Percentiles rank a stretch among this genome's conserved stretches.
phyloP scores from a whole-genome alignment of 2,113 vertebrate species.

The Callocephalon fimbriatum region DNA sequence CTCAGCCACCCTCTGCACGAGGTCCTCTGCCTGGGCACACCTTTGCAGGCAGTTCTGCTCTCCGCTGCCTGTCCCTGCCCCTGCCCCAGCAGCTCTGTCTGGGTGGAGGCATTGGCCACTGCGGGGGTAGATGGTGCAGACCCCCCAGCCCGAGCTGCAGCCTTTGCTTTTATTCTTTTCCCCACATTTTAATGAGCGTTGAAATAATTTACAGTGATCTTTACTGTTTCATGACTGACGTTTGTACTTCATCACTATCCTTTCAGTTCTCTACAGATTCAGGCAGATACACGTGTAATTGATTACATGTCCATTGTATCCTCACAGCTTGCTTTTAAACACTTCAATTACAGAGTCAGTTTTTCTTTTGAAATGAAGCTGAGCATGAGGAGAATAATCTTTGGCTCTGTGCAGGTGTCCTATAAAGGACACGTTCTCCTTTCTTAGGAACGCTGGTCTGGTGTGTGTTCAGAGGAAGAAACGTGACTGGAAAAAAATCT shows the following conservation, averaged over 20 bases:
- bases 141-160: not conserved
- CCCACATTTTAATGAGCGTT: not conserved
- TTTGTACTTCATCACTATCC: not conserved
- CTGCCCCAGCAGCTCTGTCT: not conserved
- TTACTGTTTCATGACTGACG: not conserved
- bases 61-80: not conserved
- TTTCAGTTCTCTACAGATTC: not conserved
- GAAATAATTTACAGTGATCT: not conserved
- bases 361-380: not conserved
- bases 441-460: not conserved
- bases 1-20: not conserved
- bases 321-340: not conserved
- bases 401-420: not conserved
- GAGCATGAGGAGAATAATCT: not conserved
- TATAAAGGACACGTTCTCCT: not conserved
- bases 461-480: not conserved
- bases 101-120: not conserved
- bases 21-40: not conserved
- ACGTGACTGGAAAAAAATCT: not conserved
- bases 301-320: not conserved
- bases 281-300: not conserved
- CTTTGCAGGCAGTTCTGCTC: not conserved
- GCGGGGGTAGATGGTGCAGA: not conserved
- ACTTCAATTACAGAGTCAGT: not conserved
- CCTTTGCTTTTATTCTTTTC: not conserved